Base-by-base conservation (phyloP, 30 jellyfish, hydroid and myxozoan species). In the Mastigias papua region DNA sequence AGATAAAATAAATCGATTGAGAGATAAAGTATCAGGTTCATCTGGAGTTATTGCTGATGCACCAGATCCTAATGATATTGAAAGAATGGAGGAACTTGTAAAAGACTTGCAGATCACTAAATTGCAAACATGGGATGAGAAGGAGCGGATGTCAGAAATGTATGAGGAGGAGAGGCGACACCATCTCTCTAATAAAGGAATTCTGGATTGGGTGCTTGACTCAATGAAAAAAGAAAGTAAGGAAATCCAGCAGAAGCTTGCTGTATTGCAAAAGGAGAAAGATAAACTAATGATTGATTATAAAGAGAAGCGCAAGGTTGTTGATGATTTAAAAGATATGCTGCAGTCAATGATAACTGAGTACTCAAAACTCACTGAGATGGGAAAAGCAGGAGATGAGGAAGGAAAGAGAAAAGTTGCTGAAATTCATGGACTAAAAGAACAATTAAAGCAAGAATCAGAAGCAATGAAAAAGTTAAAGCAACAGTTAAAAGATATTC, bases 41-140 rank as follows among this genome's bases (percentile, higher is more conserved):
- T 51, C 93, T 48, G 83, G 90, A 22, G 79, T 27, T 26, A 68
- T 93, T 28, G 78, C 88, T 58, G 95, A 94, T 71, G 75, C 85
- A 28, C 97, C 97, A 63, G 91, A 86, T 31, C 70, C 94, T 29
- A 83, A 73, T 19, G 98, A 94, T 86, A 95, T 94, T 31, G 83
- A 81, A 21, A 74, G 90, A 35, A 78, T 94, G 97, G 98, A 94
- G 62, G 97, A 94, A 33, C 87, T 94, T 35, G 81, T 94, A n/a
- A 89, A 86, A 64, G 98, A 94, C 80, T 78, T 94, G 61, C 97
- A 94, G 76, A 69, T 86, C 17, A 94, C 97, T 1, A 94, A 94
- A 79, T 26, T 78, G 82, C 98, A 94, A 58, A 89, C 97, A 10
- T 94, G 98, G 98, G 97, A 88, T n/a, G 98, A 94, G 76, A 94